These are phyloP conservation scores for Neoascia interrupta DNA, from an alignment of 2,888 invertebrate species.

Conservation along the genomic window DNA sequence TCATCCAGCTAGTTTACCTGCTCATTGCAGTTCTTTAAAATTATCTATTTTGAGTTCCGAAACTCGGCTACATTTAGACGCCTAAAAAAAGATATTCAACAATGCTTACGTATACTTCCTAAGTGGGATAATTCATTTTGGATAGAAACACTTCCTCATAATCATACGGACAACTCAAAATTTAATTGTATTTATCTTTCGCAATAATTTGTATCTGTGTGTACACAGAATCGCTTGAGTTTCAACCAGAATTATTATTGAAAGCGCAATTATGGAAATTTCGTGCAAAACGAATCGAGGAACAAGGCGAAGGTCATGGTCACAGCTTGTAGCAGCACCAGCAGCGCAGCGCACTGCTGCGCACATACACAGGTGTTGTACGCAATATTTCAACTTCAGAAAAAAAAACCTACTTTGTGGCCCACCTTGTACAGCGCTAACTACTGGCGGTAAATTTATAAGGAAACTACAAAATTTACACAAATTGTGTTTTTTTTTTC, in stretches of 20 bases:
- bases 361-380: slow-evolving; percentile 25
- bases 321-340: background rate
- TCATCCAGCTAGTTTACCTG: too few species aligned
- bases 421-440: slow-evolving; percentile 39
- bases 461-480: slow-evolving; percentile 20
- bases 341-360: too few species aligned
- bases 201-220: slow-evolving; percentile 18
- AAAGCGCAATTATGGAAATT: slow-evolving; percentile 33
- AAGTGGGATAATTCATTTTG: slow-evolving; percentile 16
- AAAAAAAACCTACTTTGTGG: slow-evolving; percentile 32
- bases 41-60: too few species aligned
- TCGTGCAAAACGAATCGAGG: slow-evolving; percentile 48
- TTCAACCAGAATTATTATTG: slow-evolving; percentile 13
- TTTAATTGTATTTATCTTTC: slow-evolving; percentile 12
- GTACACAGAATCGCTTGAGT: too few species aligned
- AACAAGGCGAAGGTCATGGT: slow-evolving; percentile 65
- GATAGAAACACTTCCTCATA: slow-evolving; percentile 12
- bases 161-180: background rate
- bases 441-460: slow-evolving; percentile 10
- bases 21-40: too few species aligned
- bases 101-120: too few species aligned
- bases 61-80: too few species aligned
- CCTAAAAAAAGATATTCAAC: too few species aligned
- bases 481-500: slow-evolving; percentile 2
- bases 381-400: background rate